Evolutionary conservation across 2,113 vertebrate genomes (phyloP), one percentile per base, ranked within the genome.

Genomic region (Ciconia stormi): DNA sequence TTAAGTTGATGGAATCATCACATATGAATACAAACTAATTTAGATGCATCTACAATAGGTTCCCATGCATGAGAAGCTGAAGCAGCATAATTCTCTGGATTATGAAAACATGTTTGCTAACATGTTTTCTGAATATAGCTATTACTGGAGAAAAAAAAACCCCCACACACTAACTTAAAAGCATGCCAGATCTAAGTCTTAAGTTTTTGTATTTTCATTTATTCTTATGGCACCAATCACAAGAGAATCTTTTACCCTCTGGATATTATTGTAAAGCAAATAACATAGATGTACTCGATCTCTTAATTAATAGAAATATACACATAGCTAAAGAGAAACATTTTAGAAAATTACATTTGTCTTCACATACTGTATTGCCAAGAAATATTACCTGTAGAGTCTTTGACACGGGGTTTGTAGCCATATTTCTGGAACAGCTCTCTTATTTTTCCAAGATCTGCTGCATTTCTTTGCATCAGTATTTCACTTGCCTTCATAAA

Each of bases 381-480:
- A 73, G 36, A 87, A 95, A 40, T n/a, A 82, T 91, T 96, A 99
- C 99, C 98, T 98, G 95, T 36, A 59, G 93, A 79, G 44, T 90
- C 94, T 65, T 96, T 79, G 71, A 52, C 91, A 61, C 1, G 89
- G 92, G 97, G 94, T 93, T 97, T 97, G 95, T 99, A 99, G 56
- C 98, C 98, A 22, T 99, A 99, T 58, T 99, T 99, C 94, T 98
- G 98, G 95, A 98, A 99, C 69, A 98, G 96, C 49, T 95, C 98
- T 96, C 63, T 98, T 90, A 99, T 95, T 88, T 96, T 94, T 66
- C 94, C 97, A 67, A 99, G 97, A 95, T 99, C 98, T 38, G 96
- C 21, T 87, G 97, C 90, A 82, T 98, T 98, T 95, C 96, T 98
- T 96, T 98, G 97, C 94, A 98, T 98, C 95, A 99, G 29, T 83